Conservation (phyloP, 2,797 vertebrate species). For the Catostomus latipinnis region DNA sequence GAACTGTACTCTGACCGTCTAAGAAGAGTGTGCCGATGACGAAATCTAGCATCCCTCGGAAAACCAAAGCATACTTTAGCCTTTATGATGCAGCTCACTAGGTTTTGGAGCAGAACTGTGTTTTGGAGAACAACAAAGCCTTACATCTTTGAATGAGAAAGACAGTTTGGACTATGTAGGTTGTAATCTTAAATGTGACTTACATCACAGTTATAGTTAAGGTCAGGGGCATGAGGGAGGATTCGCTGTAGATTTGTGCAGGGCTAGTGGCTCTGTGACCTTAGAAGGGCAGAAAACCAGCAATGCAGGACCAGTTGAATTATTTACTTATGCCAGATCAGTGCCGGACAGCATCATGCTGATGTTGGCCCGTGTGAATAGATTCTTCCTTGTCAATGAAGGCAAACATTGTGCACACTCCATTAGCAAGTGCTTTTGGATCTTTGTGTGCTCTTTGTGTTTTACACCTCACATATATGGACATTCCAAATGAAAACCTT, state of each 20-base stretch:
- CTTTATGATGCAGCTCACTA: no score
- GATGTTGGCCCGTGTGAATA: slow-evolving; percentile 50
- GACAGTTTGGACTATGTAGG: neutral
- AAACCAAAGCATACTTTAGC: no score
- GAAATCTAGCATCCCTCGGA: no score
- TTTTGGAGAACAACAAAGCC: slow-evolving; percentile 1
- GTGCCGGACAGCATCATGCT: slow-evolving; percentile 45
- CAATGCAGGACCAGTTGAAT: slow-evolving; percentile 50
- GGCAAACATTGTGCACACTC: slow-evolving; percentile 36
- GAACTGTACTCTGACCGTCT: no score
- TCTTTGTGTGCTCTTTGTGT: slow-evolving; percentile 40
- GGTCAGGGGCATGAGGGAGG: neutral
- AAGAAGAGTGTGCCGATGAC: no score
- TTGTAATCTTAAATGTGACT: neutral
- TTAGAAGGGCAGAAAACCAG: slow-evolving; percentile 43
- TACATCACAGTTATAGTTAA: neutral
- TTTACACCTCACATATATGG: slow-evolving; percentile 44
- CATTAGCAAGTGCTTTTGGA: slow-evolving; percentile 47
- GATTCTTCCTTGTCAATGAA: slow-evolving; percentile 45
- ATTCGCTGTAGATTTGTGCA: slow-evolving; percentile 30
- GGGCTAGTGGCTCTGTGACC: slow-evolving; percentile 43
- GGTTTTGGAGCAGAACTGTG: no score
- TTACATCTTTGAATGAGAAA: neutral
- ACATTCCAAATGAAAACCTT: slow-evolving; percentile 34
- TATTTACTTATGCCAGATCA: slow-evolving; percentile 57